Evolutionary conservation across 1,140 invertebrate genomes (phyloP).

Genomic region (Brachionus calyciflorus): DNA sequence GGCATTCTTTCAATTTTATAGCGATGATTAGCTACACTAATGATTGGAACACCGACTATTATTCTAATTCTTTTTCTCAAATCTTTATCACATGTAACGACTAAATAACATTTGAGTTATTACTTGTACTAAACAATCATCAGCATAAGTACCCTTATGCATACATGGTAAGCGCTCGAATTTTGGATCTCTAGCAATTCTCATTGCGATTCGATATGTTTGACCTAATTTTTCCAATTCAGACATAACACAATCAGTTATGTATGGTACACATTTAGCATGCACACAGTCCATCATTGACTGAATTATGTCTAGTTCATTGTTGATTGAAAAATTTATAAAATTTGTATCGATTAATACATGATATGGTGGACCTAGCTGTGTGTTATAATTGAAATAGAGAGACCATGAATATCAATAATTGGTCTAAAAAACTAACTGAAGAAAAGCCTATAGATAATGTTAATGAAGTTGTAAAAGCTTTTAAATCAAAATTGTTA

Average conservation of each 20-base stretch:
- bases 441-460: conserved; percentile 50
- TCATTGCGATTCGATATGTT: conserved; percentile 83
- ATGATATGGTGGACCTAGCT: conserved; percentile 94
- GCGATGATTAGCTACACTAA: conserved; percentile 64
- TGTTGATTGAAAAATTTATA: conserved; percentile 97
- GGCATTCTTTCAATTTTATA: conserved; percentile 97
- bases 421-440: conserved; percentile 49
- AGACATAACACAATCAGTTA: conserved; percentile 96
- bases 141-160: conserved; percentile 98
- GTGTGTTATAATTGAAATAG: conserved; percentile 98
- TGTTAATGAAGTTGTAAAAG: conserved; percentile 51
- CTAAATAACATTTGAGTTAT: conserved; percentile 97
- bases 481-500: conserved; percentile 49
- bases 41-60: conserved; percentile 97
- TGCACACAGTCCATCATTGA: conserved; percentile 99
- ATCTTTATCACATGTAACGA: conserved; percentile 97
- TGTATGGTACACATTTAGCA: conserved; percentile 96
- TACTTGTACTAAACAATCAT: conserved; percentile 94
- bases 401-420: conserved; percentile 58
- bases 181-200: conserved; percentile 87
- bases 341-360: conserved; percentile 97
- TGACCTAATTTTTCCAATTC: conserved; percentile 95
- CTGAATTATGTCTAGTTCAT: conserved; percentile 92
- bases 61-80: conserved; percentile 91
- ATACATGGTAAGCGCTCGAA: conserved; percentile 88